Conservation (phyloP, 2,113 vertebrate genomes). For the Pica pica region DNA sequence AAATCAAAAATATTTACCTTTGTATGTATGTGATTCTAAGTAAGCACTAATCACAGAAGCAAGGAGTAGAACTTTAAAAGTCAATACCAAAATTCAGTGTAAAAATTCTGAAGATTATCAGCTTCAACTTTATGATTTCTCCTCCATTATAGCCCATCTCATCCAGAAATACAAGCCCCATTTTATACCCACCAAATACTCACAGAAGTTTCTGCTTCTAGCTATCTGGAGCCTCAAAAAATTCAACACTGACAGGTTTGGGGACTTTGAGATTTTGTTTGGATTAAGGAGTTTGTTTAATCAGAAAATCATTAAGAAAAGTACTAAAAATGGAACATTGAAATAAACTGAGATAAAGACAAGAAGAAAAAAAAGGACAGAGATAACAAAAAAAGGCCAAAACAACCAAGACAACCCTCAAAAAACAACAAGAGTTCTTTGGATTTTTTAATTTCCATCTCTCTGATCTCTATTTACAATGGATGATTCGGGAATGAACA, state of each 20-base stretch:
- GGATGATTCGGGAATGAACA: not conserved
- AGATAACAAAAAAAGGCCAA: too few relatives aligned
- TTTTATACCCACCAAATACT: not conserved
- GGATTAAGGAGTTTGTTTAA: not conserved
- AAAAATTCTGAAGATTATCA: not conserved
- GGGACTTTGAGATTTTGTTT: not conserved
- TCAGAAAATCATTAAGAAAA: not conserved
- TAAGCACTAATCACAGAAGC: not conserved
- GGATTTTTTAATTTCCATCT: rapidly evolving
- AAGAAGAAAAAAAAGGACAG: rapidly evolving
- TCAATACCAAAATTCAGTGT: not conserved
- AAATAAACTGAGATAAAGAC: not conserved
- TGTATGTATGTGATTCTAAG: not conserved
- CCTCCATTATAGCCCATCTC: not conserved
- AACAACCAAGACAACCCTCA: not conserved
- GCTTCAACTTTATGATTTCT: not conserved
- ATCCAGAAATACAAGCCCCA: not conserved
- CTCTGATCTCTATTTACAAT: not conserved
- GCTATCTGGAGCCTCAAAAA: not conserved
- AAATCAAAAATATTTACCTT: not conserved
- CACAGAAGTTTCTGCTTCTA: not conserved
- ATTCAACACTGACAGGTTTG: not conserved
- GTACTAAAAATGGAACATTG: not conserved
- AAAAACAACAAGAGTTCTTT: not conserved
- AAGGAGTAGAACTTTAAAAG: not conserved